These are phyloP conservation scores for Drosophila acutilabella DNA, from an alignment of 2,888 invertebrate genomes.

Conservation along the genomic window DNA sequence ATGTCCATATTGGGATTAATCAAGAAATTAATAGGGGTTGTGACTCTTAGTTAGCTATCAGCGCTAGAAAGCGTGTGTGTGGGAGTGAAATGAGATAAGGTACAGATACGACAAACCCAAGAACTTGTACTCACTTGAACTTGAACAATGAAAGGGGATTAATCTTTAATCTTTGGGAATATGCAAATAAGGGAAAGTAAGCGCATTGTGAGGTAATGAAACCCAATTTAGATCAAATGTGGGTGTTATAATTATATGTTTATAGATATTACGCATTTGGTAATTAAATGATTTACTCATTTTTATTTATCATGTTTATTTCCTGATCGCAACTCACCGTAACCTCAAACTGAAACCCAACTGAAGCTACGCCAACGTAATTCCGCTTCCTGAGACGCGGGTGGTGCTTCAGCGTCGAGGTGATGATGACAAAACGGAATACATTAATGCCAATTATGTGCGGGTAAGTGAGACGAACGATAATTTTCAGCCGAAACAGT, in stretches of 20 bases:
- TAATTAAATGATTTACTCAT: constrained; percentile 24
- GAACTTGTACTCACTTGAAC: neutral
- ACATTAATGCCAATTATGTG: constrained; percentile 97
- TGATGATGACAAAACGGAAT: constrained; percentile 92
- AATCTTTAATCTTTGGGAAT: neutral
- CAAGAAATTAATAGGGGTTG: constrained; percentile 25
- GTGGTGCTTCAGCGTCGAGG: constrained; percentile 91
- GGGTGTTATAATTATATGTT: neutral
- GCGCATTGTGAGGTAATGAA: neutral
- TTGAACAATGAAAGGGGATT: neutral
- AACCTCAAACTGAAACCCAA: constrained; percentile 47
- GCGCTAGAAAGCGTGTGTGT: constrained; percentile 1
- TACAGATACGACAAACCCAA: constrained; percentile 3
- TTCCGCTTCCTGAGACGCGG: constrained; percentile 95
- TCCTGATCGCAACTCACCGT: constrained; percentile 20
- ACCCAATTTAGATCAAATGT: neutral
- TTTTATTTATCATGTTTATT: constrained; percentile 28
- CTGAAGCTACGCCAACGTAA: constrained; percentile 94
- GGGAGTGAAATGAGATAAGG: neutral
- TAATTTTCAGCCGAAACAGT: constrained; percentile 1
- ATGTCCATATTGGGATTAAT: constrained; percentile 22
- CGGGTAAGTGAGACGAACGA: constrained; percentile 88
- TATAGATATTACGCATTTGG: constrained; percentile 25
- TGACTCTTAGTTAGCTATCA: constrained; percentile 21
- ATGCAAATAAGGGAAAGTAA: constrained; percentile 4